Evolutionary conservation across 2,888 invertebrate species (phyloP), one percentile per base, ranked within the genome.

Genomic region (Calephelis perditalis): DNA sequence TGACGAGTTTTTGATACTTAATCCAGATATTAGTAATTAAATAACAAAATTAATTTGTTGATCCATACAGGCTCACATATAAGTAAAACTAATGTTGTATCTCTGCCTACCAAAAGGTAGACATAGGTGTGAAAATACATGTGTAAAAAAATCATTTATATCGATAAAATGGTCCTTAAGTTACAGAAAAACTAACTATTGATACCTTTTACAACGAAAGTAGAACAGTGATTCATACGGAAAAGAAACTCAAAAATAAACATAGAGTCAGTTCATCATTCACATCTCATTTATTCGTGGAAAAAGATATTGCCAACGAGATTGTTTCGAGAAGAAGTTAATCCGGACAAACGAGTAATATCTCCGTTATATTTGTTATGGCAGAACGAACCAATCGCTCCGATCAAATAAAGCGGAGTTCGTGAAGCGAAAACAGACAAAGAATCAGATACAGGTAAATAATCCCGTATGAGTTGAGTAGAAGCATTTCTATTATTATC

Each of bases 401-500:
- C 75, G 76, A 82, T 78, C 78, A 84, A 88, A 88, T 87, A 86
- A 82, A 84, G 76, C 77, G 72, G 73, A 81, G 76, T 84, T 84
- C 79, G 82, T 85, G 81, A 73, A 85, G 84, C 86, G 84, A 82
- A 80, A 87, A 86, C 82, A 87, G 84, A 88, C 86, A 86, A 86
- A 85, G 84, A 84, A 81, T 83, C 81, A 74, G 78, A 84, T 81
- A 84, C 86, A 87, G 87, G 88, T 86, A 86, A 83, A 81, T 81
- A 83, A 82, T 80, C 77, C 80, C 79, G 81, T 80, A 79, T 78
- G 81, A 77, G 75, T 81, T 71, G 76, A 76, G 71, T 72, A 73
- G 73, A 79, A 84, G 79, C 79, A 74, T 78, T 80, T 75, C 72
- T 74, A 72, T 77, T 74, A 76, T 80, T 82, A 79, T 74, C 76